Evolutionary conservation across 2,113 vertebrate species (phyloP).

Genomic region (Cranoglanis bouderius): DNA sequence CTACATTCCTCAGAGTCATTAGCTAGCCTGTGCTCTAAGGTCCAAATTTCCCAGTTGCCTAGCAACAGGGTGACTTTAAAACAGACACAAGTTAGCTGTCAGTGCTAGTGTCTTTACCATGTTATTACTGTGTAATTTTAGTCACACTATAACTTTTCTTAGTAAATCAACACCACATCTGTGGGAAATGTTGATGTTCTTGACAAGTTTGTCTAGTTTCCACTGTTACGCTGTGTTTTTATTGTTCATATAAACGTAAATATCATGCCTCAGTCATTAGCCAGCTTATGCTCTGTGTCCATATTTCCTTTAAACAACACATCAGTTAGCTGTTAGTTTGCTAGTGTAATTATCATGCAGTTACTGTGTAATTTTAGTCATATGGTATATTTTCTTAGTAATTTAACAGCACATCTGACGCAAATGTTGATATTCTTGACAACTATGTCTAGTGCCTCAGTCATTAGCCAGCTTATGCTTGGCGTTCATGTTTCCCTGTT

Average conservation of each 20-base stretch:
- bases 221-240: background rate
- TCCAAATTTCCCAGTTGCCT: background rate
- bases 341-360: background rate
- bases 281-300: background rate
- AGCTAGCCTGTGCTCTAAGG: background rate
- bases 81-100: background rate
- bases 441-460: background rate
- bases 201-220: background rate
- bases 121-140: background rate
- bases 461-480: background rate
- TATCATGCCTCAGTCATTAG: background rate
- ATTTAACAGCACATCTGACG: background rate
- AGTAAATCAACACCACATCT: background rate
- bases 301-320: background rate
- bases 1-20: background rate
- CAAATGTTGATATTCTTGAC: background rate
- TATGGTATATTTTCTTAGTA: background rate
- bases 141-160: background rate
- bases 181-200: background rate
- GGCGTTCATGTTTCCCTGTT: background rate
- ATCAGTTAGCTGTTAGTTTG: background rate
- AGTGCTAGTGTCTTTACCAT: background rate
- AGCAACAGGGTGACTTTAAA: background rate
- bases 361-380: background rate
- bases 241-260: background rate